phyloP scores from a whole-genome alignment of 2,888 invertebrate genomes.

The Drosophila bunnanda region DNA sequence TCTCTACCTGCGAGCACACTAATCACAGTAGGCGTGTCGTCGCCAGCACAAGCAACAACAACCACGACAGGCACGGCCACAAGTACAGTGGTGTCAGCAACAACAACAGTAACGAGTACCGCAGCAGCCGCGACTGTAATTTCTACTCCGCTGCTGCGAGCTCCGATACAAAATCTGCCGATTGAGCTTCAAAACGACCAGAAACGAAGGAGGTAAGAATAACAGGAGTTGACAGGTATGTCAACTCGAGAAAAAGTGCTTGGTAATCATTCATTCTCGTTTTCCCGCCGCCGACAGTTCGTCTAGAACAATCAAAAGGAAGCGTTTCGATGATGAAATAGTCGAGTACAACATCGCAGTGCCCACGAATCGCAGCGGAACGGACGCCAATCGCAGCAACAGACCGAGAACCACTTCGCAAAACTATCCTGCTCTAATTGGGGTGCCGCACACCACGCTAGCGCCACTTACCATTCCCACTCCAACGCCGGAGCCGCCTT shows the following conservation, averaged over 20 bases:
- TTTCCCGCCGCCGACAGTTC: slow-evolving; percentile 87
- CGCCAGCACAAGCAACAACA: slow-evolving; percentile 20
- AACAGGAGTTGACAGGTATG: slow-evolving; percentile 1
- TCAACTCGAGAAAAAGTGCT: neutral
- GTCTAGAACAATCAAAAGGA: slow-evolving; percentile 96
- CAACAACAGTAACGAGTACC: slow-evolving; percentile 32
- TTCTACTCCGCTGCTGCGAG: slow-evolving; percentile 42
- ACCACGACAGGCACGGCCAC: slow-evolving; percentile 17
- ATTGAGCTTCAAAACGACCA: slow-evolving; percentile 83
- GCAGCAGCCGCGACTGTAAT: slow-evolving; percentile 58
- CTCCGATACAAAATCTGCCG: slow-evolving; percentile 69
- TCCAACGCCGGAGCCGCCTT: slow-evolving; percentile 35
- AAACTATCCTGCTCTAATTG: slow-evolving; percentile 72
- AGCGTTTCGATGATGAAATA: slow-evolving; percentile 98
- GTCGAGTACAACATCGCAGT: slow-evolving; percentile 94
- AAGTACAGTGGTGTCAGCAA: slow-evolving; percentile 23
- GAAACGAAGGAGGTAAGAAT: slow-evolving; percentile 82
- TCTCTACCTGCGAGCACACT: slow-evolving; percentile 5
- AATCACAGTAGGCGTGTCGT: slow-evolving; percentile 49
- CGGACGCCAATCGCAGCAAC: slow-evolving; percentile 75
- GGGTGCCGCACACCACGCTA: slow-evolving; percentile 30
- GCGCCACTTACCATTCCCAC: slow-evolving; percentile 31
- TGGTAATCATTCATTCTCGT: slow-evolving; percentile 4
- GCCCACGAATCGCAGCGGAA: slow-evolving; percentile 83
- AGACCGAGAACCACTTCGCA: slow-evolving; percentile 86